A percentile compares a stretch with the other conserved stretches of the same genome.
Evolutionary conservation across 2,113 vertebrate genomes (phyloP).

Genomic region (Podilymbus podiceps): DNA sequence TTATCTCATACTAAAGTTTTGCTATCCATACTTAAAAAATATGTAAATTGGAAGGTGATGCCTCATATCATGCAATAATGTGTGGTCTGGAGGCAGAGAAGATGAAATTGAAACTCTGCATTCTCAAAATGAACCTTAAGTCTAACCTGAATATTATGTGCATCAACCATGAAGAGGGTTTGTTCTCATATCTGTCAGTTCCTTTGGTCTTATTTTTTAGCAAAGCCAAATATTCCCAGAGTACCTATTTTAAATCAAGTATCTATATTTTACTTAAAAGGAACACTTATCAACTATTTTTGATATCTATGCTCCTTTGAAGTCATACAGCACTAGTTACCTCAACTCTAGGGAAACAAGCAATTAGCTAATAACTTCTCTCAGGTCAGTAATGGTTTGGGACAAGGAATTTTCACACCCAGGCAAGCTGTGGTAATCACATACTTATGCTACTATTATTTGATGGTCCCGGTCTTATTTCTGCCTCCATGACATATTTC

Average conservation of each 20-base stretch:
- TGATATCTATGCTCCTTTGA: background rate
- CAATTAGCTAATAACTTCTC: background rate
- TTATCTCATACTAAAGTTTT: background rate
- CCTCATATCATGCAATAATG: background rate
- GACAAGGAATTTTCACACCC: background rate
- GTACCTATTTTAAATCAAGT: background rate
- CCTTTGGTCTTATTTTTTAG: background rate
- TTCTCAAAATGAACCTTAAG: constrained; percentile 8
- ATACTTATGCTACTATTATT: background rate
- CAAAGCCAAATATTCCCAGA: background rate
- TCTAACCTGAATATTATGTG: background rate
- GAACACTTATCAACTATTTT: background rate
- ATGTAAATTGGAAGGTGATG: background rate
- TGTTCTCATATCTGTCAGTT: background rate
- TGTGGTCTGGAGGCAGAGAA: background rate
- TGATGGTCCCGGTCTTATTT: background rate
- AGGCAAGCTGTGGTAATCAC: background rate
- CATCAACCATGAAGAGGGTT: background rate
- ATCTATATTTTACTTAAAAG: background rate
- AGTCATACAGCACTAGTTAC: background rate
- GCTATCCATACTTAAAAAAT: background rate
- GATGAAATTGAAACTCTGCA: background rate
- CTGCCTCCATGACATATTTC: background rate
- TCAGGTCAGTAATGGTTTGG: background rate
- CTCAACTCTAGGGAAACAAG: background rate